Evolutionary conservation across 2,888 invertebrate species (phyloP).

Genomic region (Oscheius onirici): DNA sequence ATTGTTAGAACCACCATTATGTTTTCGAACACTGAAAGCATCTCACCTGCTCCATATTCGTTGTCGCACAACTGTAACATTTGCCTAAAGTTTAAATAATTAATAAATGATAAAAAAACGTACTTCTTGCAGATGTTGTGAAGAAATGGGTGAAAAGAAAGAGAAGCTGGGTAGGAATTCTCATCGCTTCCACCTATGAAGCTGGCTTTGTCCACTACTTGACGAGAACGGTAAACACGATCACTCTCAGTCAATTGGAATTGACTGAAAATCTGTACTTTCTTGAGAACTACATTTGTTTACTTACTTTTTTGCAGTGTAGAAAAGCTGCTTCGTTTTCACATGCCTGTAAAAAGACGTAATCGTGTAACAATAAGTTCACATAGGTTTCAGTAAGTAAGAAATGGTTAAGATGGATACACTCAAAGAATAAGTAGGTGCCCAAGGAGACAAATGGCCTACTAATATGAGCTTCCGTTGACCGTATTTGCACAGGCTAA

Average conservation of each 20-base stretch:
- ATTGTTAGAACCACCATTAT: slow-evolving; percentile 1
- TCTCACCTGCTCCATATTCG: slow-evolving; percentile 63
- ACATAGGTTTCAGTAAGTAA: too few relatives aligned
- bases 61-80: slow-evolving; percentile 69
- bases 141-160: background rate
- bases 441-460: background rate
- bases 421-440: too few relatives aligned
- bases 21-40: background rate
- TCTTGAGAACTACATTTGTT: slow-evolving; percentile 10
- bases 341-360: slow-evolving; percentile 12
- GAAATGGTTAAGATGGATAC: too few relatives aligned
- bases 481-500: slow-evolving; percentile 19
- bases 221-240: slow-evolving; percentile 23
- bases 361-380: too few relatives aligned
- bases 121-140: slow-evolving; percentile 1
- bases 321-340: background rate
- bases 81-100: slow-evolving; percentile 50
- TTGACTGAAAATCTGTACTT: background rate
- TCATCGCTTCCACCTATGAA: background rate
- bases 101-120: background rate
- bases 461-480: slow-evolving; percentile 8
- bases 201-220: slow-evolving; percentile 9
- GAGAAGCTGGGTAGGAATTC: slow-evolving; percentile 9
- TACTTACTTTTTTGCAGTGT: background rate
- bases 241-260: background rate